Evolutionary conservation across 2,797 vertebrate species (phyloP), one percentile per base, ranked within the genome.

Genomic region (Manis pentadactyla): DNA sequence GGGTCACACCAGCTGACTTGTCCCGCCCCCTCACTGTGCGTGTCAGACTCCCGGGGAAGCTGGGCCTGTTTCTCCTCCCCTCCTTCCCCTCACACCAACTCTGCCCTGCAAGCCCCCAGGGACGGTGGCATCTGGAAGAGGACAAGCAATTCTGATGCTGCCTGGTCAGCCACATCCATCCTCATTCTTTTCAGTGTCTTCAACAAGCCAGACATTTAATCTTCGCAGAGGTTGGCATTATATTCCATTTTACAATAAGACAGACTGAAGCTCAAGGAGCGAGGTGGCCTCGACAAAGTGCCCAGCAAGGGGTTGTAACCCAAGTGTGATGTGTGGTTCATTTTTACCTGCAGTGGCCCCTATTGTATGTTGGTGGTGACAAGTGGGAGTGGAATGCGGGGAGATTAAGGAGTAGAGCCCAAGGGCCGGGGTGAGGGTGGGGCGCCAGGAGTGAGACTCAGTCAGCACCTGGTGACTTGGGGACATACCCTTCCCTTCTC

Each of bases 391-490:
- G 18, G 59, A 12, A 27, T 15, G 51, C 21, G 31, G 46, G 1
- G 0, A 78, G 63, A 21, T 9, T 12, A 21, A 34, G 42, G 31
- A 68, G 46, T n/a, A 46, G 63, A 55, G 29, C n/a, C 4, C 17
- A 4, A 4, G 63, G 29, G 0, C 5, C 4, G 2, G 34, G 39
- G 5, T 13, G 59, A 37, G 46, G 46, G 46, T 10, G 2, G 46
- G 46, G 46, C 2, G 46, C 46, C 46, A 46, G 10, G 46, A 1
- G 46, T 46, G 46, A 46, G 11, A 46, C 46, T 46, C 46, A 9
- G 14, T 37, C 37, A 12, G 37, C 14, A 15, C 8, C 5, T 1
- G 0, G 46, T 31, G 68, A 75, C 81, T 53, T 64, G 8, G 0
- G 55, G 37, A 23, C 23, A 74, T 27, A 4, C 46, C 11, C 25